Evolutionary conservation across 1,140 invertebrate genomes (phyloP).

Genomic region (Drosophila erecta): DNA sequence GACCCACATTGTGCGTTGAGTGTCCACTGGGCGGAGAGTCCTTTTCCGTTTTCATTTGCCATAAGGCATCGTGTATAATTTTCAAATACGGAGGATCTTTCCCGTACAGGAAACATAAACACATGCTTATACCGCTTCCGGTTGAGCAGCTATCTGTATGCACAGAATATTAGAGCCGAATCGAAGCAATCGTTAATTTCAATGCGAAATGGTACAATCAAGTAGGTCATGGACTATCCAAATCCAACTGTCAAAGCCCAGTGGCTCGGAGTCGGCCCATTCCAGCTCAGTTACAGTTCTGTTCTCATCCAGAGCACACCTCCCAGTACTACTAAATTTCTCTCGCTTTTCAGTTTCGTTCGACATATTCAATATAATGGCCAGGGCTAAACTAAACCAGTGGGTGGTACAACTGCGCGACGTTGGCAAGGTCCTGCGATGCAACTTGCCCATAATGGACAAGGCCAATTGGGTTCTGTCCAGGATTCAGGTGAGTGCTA

Average conservation of each 20-base stretch:
- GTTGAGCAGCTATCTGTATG: too few relatives aligned
- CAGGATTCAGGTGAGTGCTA: background rate
- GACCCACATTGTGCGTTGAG: slow-evolving; percentile 6
- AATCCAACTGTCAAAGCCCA: slow-evolving; percentile 1
- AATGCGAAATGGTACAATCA: too few relatives aligned
- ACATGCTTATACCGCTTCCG: too few relatives aligned
- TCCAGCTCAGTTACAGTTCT: background rate
- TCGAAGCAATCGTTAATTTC: too few relatives aligned
- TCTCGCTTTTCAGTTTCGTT: background rate
- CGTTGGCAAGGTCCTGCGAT: background rate
- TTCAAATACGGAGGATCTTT: slow-evolving; percentile 13
- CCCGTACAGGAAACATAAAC: too few relatives aligned
- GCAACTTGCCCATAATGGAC: background rate
- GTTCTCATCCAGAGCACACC: background rate
- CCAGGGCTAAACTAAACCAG: background rate
- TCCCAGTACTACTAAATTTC: background rate
- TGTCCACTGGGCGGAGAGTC: slow-evolving; percentile 6
- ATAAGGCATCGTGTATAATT: slow-evolving; percentile 1
- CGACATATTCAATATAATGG: background rate
- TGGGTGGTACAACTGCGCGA: background rate
- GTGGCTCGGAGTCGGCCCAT: too few relatives aligned
- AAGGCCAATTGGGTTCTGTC: background rate
- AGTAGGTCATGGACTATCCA: slow-evolving; percentile 2
- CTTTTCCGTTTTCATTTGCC: slow-evolving; percentile 11
- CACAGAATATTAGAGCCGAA: too few relatives aligned